Conservation (phyloP, 2,888 invertebrate species). For the Drosophila borealis region DNA sequence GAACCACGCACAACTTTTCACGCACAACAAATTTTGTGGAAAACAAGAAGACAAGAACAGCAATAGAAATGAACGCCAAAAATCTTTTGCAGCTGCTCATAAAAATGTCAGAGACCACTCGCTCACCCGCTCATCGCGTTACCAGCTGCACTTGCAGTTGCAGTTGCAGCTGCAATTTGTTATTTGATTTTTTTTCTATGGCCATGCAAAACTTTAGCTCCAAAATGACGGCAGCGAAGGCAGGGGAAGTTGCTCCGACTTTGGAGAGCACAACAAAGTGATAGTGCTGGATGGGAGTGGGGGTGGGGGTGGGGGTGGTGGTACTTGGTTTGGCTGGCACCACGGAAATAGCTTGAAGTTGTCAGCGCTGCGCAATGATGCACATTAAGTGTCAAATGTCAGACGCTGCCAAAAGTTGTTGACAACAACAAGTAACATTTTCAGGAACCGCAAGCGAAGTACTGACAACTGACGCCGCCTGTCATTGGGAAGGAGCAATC, state of each 20-base stretch:
- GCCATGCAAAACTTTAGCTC: conserved; percentile 69
- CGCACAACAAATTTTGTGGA: conserved; percentile 71
- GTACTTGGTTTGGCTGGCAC: conserved; percentile 52
- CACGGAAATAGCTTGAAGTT: conserved; percentile 79
- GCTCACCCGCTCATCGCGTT: background rate
- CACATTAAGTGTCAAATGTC: conserved; percentile 80
- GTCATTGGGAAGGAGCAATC: conserved; percentile 47
- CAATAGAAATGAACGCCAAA: conserved; percentile 43
- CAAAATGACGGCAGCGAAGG: conserved; percentile 42
- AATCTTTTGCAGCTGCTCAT: conserved; percentile 73
- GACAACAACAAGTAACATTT: conserved; percentile 61
- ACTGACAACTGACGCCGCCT: conserved; percentile 57
- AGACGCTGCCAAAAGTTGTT: conserved; percentile 70
- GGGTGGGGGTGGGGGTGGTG: background rate
- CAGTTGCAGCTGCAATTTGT: conserved; percentile 66
- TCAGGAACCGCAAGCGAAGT: conserved; percentile 40
- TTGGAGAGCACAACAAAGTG: conserved; percentile 16
- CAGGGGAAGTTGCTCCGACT: conserved; percentile 20
- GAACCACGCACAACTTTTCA: conserved; percentile 53
- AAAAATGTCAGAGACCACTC: conserved; percentile 60
- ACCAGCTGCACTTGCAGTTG: conserved; percentile 31
- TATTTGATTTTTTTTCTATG: conserved; percentile 59
- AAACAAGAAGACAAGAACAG: conserved; percentile 50
- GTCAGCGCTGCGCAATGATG: conserved; percentile 78
- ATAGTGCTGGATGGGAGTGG: background rate